Evolutionary conservation across 2,113 vertebrate genomes (phyloP).

Genomic region (Toxotes chatareus): DNA sequence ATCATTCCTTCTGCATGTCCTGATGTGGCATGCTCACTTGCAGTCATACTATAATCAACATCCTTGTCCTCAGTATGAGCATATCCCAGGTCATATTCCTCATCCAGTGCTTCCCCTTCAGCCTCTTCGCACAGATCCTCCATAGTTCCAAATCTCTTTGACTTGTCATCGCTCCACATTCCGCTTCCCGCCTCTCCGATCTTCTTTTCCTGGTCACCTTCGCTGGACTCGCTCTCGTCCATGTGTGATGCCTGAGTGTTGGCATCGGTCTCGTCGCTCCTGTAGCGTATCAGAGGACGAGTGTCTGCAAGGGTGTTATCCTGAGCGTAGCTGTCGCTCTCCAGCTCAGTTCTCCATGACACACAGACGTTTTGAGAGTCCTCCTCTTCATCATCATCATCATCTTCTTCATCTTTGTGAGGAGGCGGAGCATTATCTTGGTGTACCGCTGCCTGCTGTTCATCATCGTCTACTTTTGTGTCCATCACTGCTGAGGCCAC

Average conservation of each 20-base stretch:
- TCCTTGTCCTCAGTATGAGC: conserved; percentile 35
- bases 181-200: conserved; percentile 43
- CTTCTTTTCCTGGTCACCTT: conserved; percentile 78
- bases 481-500: not conserved
- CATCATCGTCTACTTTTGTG: not conserved
- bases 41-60: not conserved
- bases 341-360: conserved; percentile 81
- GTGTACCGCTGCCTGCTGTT: not conserved
- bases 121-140: conserved; percentile 83
- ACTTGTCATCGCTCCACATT: conserved; percentile 66
- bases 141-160: conserved; percentile 82
- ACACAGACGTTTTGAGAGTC: conserved; percentile 80
- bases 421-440: conserved; percentile 7
- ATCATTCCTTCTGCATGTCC: conserved; percentile 16
- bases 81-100: conserved; percentile 58
- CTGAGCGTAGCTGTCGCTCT: conserved; percentile 82
- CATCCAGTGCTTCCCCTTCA: conserved; percentile 67
- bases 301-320: conserved; percentile 86
- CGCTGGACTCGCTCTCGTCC: conserved; percentile 75
- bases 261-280: conserved; percentile 81
- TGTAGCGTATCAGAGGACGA: conserved; percentile 83
- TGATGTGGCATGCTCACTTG: not conserved
- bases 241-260: conserved; percentile 76
- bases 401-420: conserved; percentile 41
- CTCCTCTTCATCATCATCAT: conserved; percentile 66